Evolutionary conservation across 2,888 invertebrate species (phyloP).

Genomic region (Lasiommata megera): DNA sequence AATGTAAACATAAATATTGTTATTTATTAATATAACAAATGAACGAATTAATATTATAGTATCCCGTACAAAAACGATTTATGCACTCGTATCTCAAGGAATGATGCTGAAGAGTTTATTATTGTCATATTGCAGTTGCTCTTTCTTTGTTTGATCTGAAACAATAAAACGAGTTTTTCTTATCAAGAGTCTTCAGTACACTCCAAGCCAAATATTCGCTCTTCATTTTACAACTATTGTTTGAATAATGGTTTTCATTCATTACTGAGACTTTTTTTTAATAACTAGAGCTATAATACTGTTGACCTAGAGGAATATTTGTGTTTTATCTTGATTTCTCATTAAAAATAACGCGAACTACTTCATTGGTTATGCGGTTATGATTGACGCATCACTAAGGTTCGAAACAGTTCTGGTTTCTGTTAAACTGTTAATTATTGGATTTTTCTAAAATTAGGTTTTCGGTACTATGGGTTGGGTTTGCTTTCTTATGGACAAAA

Average conservation of each 20-base stretch:
- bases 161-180: conserved; percentile 46
- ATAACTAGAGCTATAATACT: not conserved
- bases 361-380: no score
- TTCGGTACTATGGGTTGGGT: no score
- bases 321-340: no score
- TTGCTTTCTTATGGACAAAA: no score
- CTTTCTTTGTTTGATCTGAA: conserved; percentile 46
- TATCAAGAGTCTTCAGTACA: conserved; percentile 26
- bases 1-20: no score
- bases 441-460: no score
- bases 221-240: conserved; percentile 30
- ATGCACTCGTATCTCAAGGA: conserved; percentile 16
- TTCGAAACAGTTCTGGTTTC: no score
- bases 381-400: no score
- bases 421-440: no score
- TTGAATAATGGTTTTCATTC: conserved; percentile 25
- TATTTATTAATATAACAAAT: no score
- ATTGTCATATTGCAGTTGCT: conserved; percentile 31
- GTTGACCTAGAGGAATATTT: conserved; percentile 12
- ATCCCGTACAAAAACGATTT: not conserved
- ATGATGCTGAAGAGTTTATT: conserved; percentile 36
- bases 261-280: conserved; percentile 18
- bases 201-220: conserved; percentile 29
- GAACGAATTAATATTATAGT: not conserved
- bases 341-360: no score